Evolutionary conservation across 2,888 invertebrate species (phyloP).

Genomic region (Pomacea canaliculata): DNA sequence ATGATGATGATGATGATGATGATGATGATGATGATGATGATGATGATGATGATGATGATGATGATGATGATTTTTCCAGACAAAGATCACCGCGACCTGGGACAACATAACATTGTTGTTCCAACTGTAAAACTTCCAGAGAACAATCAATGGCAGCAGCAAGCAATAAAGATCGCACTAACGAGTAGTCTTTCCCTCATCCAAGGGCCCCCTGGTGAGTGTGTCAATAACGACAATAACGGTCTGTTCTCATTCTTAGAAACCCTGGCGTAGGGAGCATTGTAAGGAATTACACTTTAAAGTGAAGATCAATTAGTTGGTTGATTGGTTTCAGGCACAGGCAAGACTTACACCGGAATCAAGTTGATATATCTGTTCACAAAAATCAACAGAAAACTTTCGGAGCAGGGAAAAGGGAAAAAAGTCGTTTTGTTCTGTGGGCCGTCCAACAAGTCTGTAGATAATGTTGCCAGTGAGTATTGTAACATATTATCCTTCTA

Average conservation of each 20-base stretch:
- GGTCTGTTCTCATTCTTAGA: too few species aligned
- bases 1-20: too few species aligned
- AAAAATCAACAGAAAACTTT: constrained; percentile 37
- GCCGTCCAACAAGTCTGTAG: constrained; percentile 64
- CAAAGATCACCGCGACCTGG: background rate
- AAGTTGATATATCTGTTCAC: constrained; percentile 50
- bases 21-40: too few species aligned
- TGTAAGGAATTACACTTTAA: too few species aligned
- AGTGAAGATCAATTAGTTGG: too few species aligned
- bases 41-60: too few species aligned
- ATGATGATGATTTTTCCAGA: background rate
- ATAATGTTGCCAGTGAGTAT: constrained; percentile 59
- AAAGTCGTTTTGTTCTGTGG: constrained; percentile 62
- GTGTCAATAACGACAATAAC: background rate
- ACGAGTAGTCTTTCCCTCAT: background rate
- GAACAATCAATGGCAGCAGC: background rate
- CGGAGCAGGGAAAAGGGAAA: constrained; percentile 29
- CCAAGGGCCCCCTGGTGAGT: background rate
- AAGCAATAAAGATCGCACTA: background rate
- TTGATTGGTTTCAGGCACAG: constrained; percentile 47
- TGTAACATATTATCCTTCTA: too few species aligned
- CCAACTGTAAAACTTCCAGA: background rate
- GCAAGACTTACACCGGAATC: constrained; percentile 59
- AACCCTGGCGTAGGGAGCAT: too few species aligned
- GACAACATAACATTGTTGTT: background rate